Conservation (phyloP, 2,113 vertebrate genomes). For the Paramormyrops kingsleyae region DNA sequence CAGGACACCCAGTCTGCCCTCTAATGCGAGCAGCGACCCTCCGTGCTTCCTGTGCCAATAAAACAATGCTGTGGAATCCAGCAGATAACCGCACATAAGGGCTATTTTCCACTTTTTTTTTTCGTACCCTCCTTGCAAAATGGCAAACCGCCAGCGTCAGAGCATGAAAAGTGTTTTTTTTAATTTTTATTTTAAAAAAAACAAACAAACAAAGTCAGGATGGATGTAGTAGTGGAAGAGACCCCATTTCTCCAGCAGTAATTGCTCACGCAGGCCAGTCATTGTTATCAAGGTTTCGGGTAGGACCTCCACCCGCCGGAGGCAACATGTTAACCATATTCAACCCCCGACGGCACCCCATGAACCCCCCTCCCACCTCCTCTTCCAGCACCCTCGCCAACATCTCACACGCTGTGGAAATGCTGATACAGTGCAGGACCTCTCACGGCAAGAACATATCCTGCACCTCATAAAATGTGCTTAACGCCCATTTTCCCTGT, state of each 20-base stretch:
- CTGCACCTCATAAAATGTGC: neutral
- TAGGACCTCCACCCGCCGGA: neutral
- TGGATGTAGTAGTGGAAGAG: neutral
- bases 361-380: neutral
- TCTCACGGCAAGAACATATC: neutral
- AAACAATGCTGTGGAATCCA: neutral
- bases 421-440: neutral
- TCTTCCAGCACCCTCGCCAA: neutral
- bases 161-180: neutral
- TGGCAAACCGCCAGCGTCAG: too few relatives aligned
- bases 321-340: neutral
- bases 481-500: neutral
- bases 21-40: neutral
- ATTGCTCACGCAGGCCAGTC: neutral
- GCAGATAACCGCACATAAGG: neutral
- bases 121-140: neutral
- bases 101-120: neutral
- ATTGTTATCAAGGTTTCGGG: neutral
- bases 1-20: neutral
- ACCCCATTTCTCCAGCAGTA: neutral
- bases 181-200: neutral
- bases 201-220: neutral
- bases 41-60: neutral
- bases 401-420: neutral
- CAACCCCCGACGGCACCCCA: neutral